Base-by-base conservation (phyloP, 2,797 vertebrate species). In the Anniella stebbinsi region DNA sequence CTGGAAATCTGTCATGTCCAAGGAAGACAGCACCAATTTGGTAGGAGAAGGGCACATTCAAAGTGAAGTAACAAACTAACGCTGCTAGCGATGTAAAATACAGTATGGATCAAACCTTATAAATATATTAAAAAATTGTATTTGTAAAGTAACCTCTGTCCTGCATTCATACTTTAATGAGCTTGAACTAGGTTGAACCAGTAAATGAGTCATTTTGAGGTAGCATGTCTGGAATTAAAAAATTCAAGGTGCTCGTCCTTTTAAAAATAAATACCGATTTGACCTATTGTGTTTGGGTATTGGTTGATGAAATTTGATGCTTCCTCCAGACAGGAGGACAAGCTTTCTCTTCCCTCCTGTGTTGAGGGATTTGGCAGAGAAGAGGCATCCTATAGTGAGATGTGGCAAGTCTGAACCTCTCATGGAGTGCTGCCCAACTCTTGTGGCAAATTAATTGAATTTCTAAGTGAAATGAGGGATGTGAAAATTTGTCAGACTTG, bases 1-100 rank as follows among this genome's bases (percentile, higher is more conserved):
- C n/a, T 69, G 57, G 72, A 84, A 89, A 84, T 69, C 48, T 86
- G 54, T 87, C 84, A 87, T 51, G 54, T 51, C 85, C 38, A 63
- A 75, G 54, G 48, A 73, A 75, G 77, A 66, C 70, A 63, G 76
- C 84, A 81, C 41, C 69, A 60, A 66, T 76, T 88, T 51, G 57
- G 33, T 48, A 75, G 12, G 23, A 78, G 60, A 84, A 89, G 70
- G 77, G n/a, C 41, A 87, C 54, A 38, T 87, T 90, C 54, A 75
- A 86, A 81, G 67, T 86, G 77, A 81, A 51, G 11, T 45, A 36
- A n/a, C 51, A 4, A 48, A 2, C 13, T 36, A 48, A 38, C 8
- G 0, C 69, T 63, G 6, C 48, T 30, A 80, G 21, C 66, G 30
- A 78, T 45, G 38, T 15, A 67, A 87, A 38, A 15, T 86, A 48